Conservation (phyloP, 1,140 invertebrate genomes). For the Caenorhabditis remanei region DNA sequence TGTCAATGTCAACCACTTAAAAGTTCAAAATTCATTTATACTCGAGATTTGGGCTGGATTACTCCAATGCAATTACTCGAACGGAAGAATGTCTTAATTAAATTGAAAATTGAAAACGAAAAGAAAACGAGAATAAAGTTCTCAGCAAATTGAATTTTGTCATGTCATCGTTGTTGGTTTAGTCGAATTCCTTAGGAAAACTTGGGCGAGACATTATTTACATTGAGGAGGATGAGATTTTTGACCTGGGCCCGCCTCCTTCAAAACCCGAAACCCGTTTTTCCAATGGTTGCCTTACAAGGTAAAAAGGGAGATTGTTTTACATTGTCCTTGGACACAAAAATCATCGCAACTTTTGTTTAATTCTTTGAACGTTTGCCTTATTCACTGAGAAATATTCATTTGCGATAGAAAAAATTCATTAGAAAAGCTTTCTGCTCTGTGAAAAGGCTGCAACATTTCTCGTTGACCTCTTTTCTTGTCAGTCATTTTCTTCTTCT, state of each 20-base stretch:
- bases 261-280: constrained; percentile 23
- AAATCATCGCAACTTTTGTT: not conserved
- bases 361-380: not conserved
- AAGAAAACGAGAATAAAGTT: not conserved
- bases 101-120: not conserved
- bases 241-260: constrained; percentile 24
- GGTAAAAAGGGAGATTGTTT: not conserved
- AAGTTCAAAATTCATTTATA: not conserved
- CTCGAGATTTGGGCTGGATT: not conserved
- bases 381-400: not conserved
- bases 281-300: not conserved
- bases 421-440: not conserved
- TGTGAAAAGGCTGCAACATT: not conserved
- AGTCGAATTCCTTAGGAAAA: constrained; percentile 33
- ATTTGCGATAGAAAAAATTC: not conserved
- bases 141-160: constrained; percentile 27
- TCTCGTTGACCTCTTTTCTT: not conserved
- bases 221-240: constrained; percentile 35
- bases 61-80: not conserved
- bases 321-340: constrained; percentile 33
- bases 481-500: not conserved
- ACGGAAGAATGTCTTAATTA: not conserved
- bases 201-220: constrained; percentile 10
- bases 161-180: constrained; percentile 48
- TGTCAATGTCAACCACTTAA: not conserved